Evolutionary conservation across 2,113 vertebrate genomes (phyloP).

Genomic region (Corythornis cristatus): DNA sequence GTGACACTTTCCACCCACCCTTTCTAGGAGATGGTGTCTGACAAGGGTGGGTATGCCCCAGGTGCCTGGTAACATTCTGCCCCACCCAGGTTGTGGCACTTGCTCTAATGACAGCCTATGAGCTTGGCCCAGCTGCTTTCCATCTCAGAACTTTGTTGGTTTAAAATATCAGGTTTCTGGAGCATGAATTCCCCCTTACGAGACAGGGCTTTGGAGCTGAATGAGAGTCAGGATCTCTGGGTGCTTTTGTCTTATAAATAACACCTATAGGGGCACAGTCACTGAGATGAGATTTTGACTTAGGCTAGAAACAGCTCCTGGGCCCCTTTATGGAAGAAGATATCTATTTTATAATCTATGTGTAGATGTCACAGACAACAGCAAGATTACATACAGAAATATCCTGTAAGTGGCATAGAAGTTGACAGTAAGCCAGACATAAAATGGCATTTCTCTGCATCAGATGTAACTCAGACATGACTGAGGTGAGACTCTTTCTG

Average conservation of each 20-base stretch:
- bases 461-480: not conserved
- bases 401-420: not conserved
- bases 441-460: not conserved
- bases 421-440: not conserved
- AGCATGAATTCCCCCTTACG: not conserved
- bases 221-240: not conserved
- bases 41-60: not conserved
- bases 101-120: no score
- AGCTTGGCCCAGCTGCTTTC: not conserved
- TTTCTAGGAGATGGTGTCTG: accelerated
- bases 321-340: not conserved
- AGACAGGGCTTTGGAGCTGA: not conserved
- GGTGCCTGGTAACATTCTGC: not conserved
- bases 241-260: not conserved
- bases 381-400: not conserved
- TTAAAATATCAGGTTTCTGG: not conserved
- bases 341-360: not conserved
- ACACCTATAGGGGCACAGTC: not conserved
- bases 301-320: not conserved
- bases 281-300: not conserved
- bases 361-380: not conserved
- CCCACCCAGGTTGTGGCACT: not conserved
- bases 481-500: not conserved
- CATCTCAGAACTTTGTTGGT: not conserved
- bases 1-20: accelerated